phyloP scores from a whole-genome alignment of 2,113 vertebrate species.

The Rhinolophus sinicus region DNA sequence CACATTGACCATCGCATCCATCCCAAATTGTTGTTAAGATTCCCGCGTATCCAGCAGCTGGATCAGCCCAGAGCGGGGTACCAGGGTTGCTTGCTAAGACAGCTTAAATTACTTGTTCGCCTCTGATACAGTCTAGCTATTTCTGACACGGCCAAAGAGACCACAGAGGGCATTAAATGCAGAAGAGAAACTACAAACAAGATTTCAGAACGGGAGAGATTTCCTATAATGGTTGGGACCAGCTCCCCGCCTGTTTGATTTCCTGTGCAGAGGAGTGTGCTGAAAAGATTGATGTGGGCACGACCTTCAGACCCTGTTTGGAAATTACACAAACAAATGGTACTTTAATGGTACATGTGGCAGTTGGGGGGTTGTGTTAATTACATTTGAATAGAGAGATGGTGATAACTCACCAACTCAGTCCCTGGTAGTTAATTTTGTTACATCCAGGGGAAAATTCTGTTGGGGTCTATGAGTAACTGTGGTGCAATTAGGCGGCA shows the following conservation, averaged over 20 bases:
- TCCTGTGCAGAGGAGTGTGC: constrained; percentile 29
- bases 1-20: neutral
- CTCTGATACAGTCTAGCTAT: constrained; percentile 29
- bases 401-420: constrained; percentile 70
- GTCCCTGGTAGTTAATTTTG: constrained; percentile 75
- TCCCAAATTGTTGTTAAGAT: neutral
- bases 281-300: constrained; percentile 52
- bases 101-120: neutral
- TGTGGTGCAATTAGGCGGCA: constrained; percentile 70
- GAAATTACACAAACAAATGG: constrained; percentile 58
- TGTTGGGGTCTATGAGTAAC: constrained; percentile 75
- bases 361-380: constrained; percentile 62
- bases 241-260: constrained; percentile 37
- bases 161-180: neutral
- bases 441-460: constrained; percentile 75
- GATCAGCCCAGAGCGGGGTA: neutral
- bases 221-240: neutral
- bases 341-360: constrained; percentile 43
- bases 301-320: constrained; percentile 36
- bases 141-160: constrained; percentile 49
- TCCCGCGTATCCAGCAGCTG: neutral
- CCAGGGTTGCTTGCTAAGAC: neutral
- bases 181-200: neutral
- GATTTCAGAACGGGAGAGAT: constrained; percentile 15
- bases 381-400: constrained; percentile 67